Evolutionary conservation across 2,888 invertebrate genomes (phyloP), one percentile per base, ranked within the genome.

Genomic region (Exocentrus adspersus): DNA sequence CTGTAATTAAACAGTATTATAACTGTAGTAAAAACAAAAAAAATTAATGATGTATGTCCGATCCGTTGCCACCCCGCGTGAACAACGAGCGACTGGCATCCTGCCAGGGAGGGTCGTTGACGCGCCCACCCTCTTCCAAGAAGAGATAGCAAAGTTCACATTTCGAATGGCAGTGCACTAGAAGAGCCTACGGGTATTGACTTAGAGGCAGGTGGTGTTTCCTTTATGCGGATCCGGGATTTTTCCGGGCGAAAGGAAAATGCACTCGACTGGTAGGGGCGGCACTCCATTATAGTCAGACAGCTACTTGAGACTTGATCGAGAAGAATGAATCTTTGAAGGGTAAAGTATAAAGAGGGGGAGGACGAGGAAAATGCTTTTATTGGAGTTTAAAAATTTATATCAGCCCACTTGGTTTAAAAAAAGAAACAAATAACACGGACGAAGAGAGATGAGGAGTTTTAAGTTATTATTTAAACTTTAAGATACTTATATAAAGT

Each of bases 31-130:
- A n/a, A n/a, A n/a, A n/a, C 7, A 24, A 5, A 7, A 12, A 37
- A n/a, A 14, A 12, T 2, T 48, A 24, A 48, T 21, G 24, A 48
- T 12, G 24, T 48, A 16, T 28, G 19, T 24, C 28, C 14, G 24
- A 14, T 48, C 14, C 28, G 28, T 28, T 48, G 28, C 28, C 48
- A 20, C 48, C 2, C 28, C 20, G n/a, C n/a, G 48, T 48, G 20
- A 20, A 20, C 20, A 45, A 45, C 20, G 20, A 45, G 19, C 5
- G 16, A 20, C 48, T 28, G 48, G 48, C 48, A 48, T 14, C 24
- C 28, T 28, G 28, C 48, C 48, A 48, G 28, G 48, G 9, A 16
- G 28, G 28, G 48, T 48, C 48, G 20, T 48, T 48, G 48, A 48
- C 48, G 48, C 10, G 5, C n/a, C 14, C n/a, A 12, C 14, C 48